Conservation (phyloP, 2,797 vertebrate species). For the Dromococcyx pavoninus region DNA sequence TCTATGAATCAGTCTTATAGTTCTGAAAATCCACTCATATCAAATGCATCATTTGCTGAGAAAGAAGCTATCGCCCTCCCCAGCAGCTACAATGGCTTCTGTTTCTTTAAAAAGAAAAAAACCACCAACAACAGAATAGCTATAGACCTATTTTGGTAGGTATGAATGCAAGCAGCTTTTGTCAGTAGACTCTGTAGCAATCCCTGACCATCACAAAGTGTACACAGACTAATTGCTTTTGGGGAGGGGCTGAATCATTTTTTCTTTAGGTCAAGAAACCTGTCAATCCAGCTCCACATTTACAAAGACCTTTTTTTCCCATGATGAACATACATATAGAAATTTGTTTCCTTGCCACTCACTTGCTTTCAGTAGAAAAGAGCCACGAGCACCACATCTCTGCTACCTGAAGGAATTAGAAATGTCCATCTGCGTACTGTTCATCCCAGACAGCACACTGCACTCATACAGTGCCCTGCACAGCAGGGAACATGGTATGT, state of each 20-base stretch:
- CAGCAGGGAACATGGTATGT: not conserved
- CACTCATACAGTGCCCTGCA: accelerated
- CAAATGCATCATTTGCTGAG: accelerated
- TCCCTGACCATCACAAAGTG: not conserved
- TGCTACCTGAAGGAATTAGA: not conserved
- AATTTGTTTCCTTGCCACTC: not conserved
- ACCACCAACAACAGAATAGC: no score
- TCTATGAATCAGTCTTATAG: not conserved
- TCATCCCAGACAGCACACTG: not conserved
- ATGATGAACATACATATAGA: accelerated
- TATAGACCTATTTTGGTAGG: not conserved
- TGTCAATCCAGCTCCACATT: not conserved
- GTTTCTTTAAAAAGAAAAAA: not conserved
- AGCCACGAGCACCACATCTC: not conserved
- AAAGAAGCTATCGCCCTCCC: not conserved
- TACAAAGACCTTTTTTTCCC: not conserved
- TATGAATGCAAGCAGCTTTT: not conserved
- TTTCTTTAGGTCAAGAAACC: not conserved
- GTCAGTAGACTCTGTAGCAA: not conserved
- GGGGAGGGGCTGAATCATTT: not conserved
- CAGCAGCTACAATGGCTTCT: not conserved
- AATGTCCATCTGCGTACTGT: accelerated
- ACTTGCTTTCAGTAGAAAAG: not conserved
- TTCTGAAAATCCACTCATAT: not conserved
- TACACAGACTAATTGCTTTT: not conserved